Conservation (phyloP, 2,797 vertebrate species). For the Gallinago solitaria region DNA sequence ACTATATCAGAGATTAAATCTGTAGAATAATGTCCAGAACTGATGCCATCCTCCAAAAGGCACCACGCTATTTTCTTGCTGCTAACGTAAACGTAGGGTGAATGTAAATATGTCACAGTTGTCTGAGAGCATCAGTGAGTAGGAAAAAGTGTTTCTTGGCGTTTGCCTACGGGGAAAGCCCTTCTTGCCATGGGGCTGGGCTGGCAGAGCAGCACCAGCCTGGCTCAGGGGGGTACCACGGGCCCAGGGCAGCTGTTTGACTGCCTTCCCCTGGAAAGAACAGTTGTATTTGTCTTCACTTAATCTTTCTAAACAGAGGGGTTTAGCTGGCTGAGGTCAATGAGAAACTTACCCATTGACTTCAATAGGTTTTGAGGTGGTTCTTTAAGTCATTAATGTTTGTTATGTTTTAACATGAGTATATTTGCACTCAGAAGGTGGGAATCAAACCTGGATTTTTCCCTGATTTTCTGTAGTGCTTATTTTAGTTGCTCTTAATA, state of each 20-base stretch:
- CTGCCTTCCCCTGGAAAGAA: not conserved
- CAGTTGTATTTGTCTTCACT: slow-evolving; percentile 25
- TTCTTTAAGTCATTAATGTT: slow-evolving; percentile 9
- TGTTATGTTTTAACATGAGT: slow-evolving; percentile 45
- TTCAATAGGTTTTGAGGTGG: not conserved
- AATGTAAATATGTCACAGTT: not conserved
- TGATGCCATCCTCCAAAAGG: not conserved
- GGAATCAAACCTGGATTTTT: slow-evolving; percentile 56
- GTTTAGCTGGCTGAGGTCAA: slow-evolving; percentile 6
- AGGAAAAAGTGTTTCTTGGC: not conserved
- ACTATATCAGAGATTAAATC: not conserved
- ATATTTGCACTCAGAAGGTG: slow-evolving; percentile 56
- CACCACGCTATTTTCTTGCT: not conserved
- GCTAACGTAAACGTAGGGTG: not conserved
- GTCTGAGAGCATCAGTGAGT: not conserved
- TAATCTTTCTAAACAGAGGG: slow-evolving; percentile 35
- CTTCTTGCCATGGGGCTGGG: not conserved
- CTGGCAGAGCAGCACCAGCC: not conserved
- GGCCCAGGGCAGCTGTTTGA: not conserved
- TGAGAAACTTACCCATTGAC: not conserved
- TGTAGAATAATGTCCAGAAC: not conserved
- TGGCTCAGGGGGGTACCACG: not conserved
- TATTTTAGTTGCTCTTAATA: slow-evolving; percentile 40
- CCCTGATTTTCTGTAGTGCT: not conserved
- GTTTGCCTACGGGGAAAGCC: not conserved